Conservation (phyloP, 1,140 invertebrate species). For the Ceratina japonica region DNA sequence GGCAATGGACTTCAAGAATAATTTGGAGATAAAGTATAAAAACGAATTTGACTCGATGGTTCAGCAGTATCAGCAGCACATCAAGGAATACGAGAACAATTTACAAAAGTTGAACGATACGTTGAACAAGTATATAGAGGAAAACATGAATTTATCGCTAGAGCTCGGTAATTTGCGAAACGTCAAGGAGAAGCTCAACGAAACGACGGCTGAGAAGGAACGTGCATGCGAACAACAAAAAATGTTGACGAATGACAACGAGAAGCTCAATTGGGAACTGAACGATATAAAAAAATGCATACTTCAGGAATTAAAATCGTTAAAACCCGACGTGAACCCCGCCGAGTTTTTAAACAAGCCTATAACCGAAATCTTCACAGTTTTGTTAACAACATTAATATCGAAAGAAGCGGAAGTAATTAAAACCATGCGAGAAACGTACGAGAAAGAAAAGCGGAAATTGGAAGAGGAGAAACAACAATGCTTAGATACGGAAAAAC, state of each 20-base stretch:
- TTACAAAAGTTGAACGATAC: conserved; percentile 45
- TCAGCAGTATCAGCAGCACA: conserved; percentile 22
- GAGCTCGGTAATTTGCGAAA: conserved; percentile 58
- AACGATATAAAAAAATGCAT: conserved; percentile 58
- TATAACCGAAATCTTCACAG: conserved; percentile 62
- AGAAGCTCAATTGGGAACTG: conserved; percentile 61
- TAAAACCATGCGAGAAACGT: conserved; percentile 56
- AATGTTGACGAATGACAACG: conserved; percentile 21
- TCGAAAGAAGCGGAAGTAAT: conserved; percentile 71
- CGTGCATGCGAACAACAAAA: conserved; percentile 34
- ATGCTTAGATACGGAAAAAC: conserved; percentile 64
- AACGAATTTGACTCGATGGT: conserved; percentile 17
- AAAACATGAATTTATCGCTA: conserved; percentile 63
- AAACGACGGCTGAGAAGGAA: conserved; percentile 22
- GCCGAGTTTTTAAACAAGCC: conserved; percentile 54
- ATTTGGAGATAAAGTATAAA: conserved; percentile 11
- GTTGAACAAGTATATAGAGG: conserved; percentile 50
- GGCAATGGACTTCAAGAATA: conserved; percentile 25
- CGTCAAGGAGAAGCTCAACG: conserved; percentile 31
- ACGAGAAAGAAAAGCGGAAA: conserved; percentile 55
- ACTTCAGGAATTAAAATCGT: conserved; percentile 68
- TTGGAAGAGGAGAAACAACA: conserved; percentile 67
- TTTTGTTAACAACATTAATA: conserved; percentile 66
- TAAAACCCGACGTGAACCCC: conserved; percentile 49
- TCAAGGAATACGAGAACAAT: conserved; percentile 53